Percentiles rank a stretch among this genome's conserved stretches.
These are phyloP conservation scores for Discoglossus pictus DNA, from an alignment of 2,797 vertebrate species.

Conservation along the genomic window DNA sequence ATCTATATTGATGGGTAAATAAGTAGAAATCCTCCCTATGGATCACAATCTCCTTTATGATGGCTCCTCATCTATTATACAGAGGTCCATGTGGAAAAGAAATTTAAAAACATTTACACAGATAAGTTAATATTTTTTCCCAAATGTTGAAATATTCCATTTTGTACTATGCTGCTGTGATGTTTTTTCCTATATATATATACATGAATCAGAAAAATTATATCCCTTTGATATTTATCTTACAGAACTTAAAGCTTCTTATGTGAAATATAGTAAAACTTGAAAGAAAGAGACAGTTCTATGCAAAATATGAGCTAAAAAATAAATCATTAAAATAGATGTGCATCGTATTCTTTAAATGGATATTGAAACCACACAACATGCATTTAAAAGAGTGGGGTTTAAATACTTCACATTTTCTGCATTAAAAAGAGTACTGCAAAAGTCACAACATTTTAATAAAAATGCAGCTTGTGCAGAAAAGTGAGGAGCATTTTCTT, in stretches of 20 bases:
- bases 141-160: slow-evolving; percentile 42
- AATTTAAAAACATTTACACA: slow-evolving; percentile 42
- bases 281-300: too few species aligned
- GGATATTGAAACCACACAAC: too few species aligned
- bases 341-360: too few species aligned
- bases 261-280: too few species aligned
- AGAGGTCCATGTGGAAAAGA: slow-evolving; percentile 42
- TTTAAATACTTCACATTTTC: too few species aligned
- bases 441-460: too few species aligned
- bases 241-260: not conserved
- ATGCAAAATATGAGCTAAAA: too few species aligned
- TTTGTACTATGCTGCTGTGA: slow-evolving; percentile 25
- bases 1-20: slow-evolving; percentile 45
- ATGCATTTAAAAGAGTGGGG: too few species aligned
- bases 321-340: too few species aligned
- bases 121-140: slow-evolving; percentile 36
- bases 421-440: too few species aligned
- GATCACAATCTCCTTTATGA: slow-evolving; percentile 35
- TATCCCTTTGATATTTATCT: slow-evolving; percentile 24
- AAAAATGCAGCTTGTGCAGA: too few species aligned
- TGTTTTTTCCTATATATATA: slow-evolving; percentile 23
- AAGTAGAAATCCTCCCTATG: slow-evolving; percentile 34
- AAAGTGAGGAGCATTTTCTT: too few species aligned
- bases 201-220: slow-evolving; percentile 20
- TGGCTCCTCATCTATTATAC: slow-evolving; percentile 34